Base-by-base conservation (phyloP, 1,140 invertebrate genomes). In the Lordiphosa collinella region DNA sequence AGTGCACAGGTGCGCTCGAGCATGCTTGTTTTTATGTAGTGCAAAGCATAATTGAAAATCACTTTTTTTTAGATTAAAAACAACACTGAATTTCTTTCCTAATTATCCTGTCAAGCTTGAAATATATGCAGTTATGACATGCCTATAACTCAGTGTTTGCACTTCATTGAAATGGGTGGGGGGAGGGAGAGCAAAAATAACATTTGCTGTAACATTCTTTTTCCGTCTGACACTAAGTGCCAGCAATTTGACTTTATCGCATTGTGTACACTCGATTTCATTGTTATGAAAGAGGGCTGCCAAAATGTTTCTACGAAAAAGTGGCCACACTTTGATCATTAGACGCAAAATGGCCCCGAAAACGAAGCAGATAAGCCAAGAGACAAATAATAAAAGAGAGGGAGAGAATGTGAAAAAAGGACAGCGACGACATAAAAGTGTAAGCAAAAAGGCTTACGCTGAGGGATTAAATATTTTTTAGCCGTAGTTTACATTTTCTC, bases 191-290 rank as follows among this genome's bases (percentile, higher is more conserved):
- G 18, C 18, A 22, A 22, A 22, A 22, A 22, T 22, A 22, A 22
- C 18, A 22, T 22, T 22, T 75, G 59, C 55, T 52, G 51, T 22
- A 16, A 64, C 36, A 63, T 67, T 76, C 52, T 59, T 73, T 67
- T 25, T 8, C 35, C 9, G 16, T 36, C 25, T 49, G 22, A 36
- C 56, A 66, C 47, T 61, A 61, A 67, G 57, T 62, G 62, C 50
- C 29, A 14, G 67, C 73, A 67, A 72, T 63, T 79, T 58, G 64
- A 64, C 40, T 69, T 79, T 79, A 79, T 79, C 74, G 41, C 64
- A 55, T 63, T 69, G 55, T 58, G 60, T 64, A 69, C 75, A 80
- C 75, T 80, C 74, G 75, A 79, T 79, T 80, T 80, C 75, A 67
- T 79, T 79, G 74, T 79, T 68, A 78, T 64, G 57, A 53, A 48